phyloP scores from a whole-genome alignment of 1,140 invertebrate species.

The Panagrolaimus sp. region DNA sequence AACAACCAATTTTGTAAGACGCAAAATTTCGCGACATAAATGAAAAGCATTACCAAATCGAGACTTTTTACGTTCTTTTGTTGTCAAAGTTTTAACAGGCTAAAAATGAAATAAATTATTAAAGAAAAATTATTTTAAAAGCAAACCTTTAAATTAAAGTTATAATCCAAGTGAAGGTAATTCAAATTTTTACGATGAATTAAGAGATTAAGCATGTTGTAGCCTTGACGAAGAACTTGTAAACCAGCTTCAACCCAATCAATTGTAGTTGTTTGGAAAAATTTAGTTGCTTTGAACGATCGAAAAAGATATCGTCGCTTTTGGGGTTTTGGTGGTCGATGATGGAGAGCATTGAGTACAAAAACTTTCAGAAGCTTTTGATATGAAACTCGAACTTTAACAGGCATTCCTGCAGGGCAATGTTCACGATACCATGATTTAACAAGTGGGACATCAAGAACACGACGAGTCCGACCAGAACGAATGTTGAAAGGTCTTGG shows the following conservation, averaged over 20 bases:
- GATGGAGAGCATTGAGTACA: constrained; percentile 93
- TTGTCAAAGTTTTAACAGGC: constrained; percentile 97
- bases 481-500: constrained; percentile 92
- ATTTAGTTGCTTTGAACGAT: constrained; percentile 98
- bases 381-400: constrained; percentile 97
- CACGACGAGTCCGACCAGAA: constrained; percentile 74
- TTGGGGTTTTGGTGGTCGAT: constrained; percentile 91
- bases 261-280: constrained; percentile 97
- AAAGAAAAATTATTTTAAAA: neutral
- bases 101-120: constrained; percentile 26
- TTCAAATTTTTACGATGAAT: constrained; percentile 99
- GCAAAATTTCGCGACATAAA: constrained; percentile 92
- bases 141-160: constrained; percentile 84
- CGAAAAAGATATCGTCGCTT: constrained; percentile 87
- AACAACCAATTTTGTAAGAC: constrained; percentile 93
- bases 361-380: constrained; percentile 97
- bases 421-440: constrained; percentile 93
- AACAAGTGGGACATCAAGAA: constrained; percentile 91
- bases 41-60: constrained; percentile 99
- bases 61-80: constrained; percentile 92
- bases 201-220: constrained; percentile 97
- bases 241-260: constrained; percentile 99
- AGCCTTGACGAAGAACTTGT: constrained; percentile 95
- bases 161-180: constrained; percentile 98
- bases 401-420: constrained; percentile 93